These are phyloP conservation scores for Clarias platycephalus DNA, from an alignment of 2,797 vertebrate species.

Conservation along the genomic window DNA sequence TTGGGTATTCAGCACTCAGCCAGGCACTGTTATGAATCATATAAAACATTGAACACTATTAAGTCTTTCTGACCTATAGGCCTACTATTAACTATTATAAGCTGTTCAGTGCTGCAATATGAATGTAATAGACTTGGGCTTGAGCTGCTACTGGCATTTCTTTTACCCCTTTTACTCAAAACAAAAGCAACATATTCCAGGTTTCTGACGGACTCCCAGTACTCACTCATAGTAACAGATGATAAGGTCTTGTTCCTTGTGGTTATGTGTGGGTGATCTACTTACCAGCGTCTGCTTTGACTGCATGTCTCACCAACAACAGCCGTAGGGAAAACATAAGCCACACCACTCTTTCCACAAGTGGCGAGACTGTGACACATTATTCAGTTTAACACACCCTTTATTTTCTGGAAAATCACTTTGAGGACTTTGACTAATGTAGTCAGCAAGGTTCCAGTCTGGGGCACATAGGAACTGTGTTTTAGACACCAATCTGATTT, in stretches of 20 bases:
- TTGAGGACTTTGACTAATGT: slow-evolving; percentile 23
- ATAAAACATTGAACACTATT: not conserved
- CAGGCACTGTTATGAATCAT: not conserved
- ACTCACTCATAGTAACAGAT: slow-evolving; percentile 42
- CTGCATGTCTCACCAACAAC: slow-evolving; percentile 62
- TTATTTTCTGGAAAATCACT: slow-evolving; percentile 56
- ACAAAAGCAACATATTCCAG: slow-evolving; percentile 20
- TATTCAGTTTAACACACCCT: slow-evolving; percentile 60
- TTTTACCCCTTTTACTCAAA: slow-evolving; percentile 23
- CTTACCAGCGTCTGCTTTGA: slow-evolving; percentile 61
- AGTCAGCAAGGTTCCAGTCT: not conserved
- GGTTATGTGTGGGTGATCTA: slow-evolving; percentile 60
- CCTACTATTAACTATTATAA: not conserved
- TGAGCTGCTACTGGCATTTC: not conserved
- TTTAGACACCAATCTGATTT: slow-evolving; percentile 5
- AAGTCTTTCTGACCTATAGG: not conserved
- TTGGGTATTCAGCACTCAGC: not conserved
- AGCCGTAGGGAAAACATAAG: slow-evolving; percentile 54
- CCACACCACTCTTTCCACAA: slow-evolving; percentile 60
- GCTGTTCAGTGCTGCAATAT: not conserved
- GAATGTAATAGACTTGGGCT: slow-evolving; percentile 3
- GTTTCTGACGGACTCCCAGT: slow-evolving; percentile 2
- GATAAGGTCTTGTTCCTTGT: slow-evolving; percentile 48
- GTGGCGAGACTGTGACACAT: slow-evolving; percentile 68
- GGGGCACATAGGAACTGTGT: not conserved